phyloP scores from a whole-genome alignment of 53 echinoderm and acorn worm genomes.

The Actinopyga echinites region DNA sequence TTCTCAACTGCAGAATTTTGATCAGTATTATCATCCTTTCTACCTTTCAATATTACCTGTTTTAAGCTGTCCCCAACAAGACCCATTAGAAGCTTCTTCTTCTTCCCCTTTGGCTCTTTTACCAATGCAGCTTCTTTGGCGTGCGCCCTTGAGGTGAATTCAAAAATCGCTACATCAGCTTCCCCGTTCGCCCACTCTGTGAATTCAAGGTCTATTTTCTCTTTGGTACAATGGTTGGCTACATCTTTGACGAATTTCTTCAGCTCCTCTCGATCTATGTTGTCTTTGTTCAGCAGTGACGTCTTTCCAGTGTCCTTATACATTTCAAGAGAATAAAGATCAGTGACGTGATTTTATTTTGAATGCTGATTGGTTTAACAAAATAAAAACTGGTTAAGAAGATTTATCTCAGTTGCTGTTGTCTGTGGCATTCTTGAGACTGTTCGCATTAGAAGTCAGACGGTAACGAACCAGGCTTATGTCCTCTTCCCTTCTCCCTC shows the following conservation, averaged over 20 bases:
- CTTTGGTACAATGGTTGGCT: background rate
- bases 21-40: too few relatives aligned
- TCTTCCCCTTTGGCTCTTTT: background rate
- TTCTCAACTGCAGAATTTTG: too few relatives aligned
- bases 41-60: background rate
- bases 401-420: too few relatives aligned
- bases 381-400: too few relatives aligned
- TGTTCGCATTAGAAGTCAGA: too few relatives aligned
- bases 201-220: background rate
- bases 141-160: conserved; percentile 22
- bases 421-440: too few relatives aligned
- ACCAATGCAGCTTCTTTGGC: conserved; percentile 19
- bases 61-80: conserved; percentile 31
- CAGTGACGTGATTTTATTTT: too few relatives aligned
- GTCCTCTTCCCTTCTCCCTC: too few relatives aligned
- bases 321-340: too few relatives aligned
- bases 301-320: conserved; percentile 1
- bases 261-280: conserved; percentile 15
- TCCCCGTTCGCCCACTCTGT: background rate
- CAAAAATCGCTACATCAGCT: conserved; percentile 9
- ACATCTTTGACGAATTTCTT: conserved; percentile 2
- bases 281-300: background rate
- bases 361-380: too few relatives aligned
- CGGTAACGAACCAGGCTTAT: too few relatives aligned
- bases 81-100: background rate